phyloP scores from a whole-genome alignment of 2,797 vertebrate species.

The Cryptoprocta ferox region DNA sequence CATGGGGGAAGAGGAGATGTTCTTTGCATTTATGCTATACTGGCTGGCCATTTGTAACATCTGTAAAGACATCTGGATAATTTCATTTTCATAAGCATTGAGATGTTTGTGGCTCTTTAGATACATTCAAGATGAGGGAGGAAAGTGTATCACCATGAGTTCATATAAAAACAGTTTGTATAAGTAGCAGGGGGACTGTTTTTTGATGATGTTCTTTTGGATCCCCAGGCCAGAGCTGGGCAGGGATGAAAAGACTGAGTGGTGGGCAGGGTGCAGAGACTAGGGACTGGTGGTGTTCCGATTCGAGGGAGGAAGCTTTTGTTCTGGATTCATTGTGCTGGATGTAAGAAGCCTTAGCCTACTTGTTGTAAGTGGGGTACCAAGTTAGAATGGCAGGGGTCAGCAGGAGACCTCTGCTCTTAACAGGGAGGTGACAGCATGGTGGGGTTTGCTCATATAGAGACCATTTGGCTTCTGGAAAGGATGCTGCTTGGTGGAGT shows the following conservation, averaged over 20 bases:
- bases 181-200: neutral
- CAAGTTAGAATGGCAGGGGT: neutral
- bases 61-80: slow-evolving; percentile 77
- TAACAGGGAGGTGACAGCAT: neutral
- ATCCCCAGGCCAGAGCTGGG: neutral
- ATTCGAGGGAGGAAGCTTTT: neutral
- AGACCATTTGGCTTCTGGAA: neutral
- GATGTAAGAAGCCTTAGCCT: neutral
- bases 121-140: slow-evolving; percentile 53
- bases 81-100: slow-evolving; percentile 75
- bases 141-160: neutral
- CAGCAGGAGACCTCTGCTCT: neutral
- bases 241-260: neutral
- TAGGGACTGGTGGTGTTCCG: neutral
- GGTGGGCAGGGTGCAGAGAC: neutral
- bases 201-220: neutral
- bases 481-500: neutral
- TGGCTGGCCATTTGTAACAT: slow-evolving; percentile 66
- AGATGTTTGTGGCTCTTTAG: slow-evolving; percentile 64
- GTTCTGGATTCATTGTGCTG: neutral
- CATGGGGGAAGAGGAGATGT: slow-evolving; percentile 58
- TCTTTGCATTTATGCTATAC: slow-evolving; percentile 49
- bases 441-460: neutral
- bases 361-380: neutral
- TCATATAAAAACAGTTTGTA: slow-evolving; percentile 49